phyloP scores from a whole-genome alignment of 2,113 vertebrate species.

The Channa maculata region DNA sequence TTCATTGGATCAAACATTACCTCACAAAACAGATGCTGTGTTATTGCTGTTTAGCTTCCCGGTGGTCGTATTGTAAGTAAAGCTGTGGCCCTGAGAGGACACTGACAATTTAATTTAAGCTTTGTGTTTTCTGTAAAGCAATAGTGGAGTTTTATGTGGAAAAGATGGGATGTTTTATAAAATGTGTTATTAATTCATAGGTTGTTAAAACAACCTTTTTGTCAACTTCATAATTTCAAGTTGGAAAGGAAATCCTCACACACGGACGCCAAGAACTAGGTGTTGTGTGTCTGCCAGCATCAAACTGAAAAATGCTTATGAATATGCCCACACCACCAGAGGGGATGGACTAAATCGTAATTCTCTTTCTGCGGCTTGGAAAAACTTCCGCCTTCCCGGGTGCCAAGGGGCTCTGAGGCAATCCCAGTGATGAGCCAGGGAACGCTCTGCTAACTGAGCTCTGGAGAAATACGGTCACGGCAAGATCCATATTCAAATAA shows the following conservation, averaged over 20 bases:
- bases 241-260: conserved; percentile 71
- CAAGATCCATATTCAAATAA: conserved; percentile 84
- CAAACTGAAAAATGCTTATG: conserved; percentile 75
- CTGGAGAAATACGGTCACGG: conserved; percentile 81
- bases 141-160: conserved; percentile 36
- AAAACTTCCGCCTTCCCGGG: conserved; percentile 71
- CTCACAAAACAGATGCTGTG: conserved; percentile 16
- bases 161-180: conserved; percentile 53
- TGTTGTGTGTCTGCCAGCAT: conserved; percentile 69
- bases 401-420: conserved; percentile 79
- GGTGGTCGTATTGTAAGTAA: conserved; percentile 27
- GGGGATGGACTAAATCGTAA: conserved; percentile 74
- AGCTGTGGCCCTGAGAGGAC: conserved; percentile 2
- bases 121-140: conserved; percentile 22
- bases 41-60: conserved; percentile 12
- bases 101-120: conserved; percentile 40
- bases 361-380: conserved; percentile 76
- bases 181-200: conserved; percentile 60
- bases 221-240: conserved; percentile 67
- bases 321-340: conserved; percentile 77
- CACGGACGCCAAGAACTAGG: conserved; percentile 57
- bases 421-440: conserved; percentile 78
- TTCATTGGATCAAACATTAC: neutral
- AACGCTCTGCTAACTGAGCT: conserved; percentile 78
- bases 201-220: conserved; percentile 65